A percentile compares a stretch with the other conserved stretches of the same genome.
phyloP scores from a whole-genome alignment of 53 echinoderm and acorn worm genomes.

The Echinarachnius parma region DNA sequence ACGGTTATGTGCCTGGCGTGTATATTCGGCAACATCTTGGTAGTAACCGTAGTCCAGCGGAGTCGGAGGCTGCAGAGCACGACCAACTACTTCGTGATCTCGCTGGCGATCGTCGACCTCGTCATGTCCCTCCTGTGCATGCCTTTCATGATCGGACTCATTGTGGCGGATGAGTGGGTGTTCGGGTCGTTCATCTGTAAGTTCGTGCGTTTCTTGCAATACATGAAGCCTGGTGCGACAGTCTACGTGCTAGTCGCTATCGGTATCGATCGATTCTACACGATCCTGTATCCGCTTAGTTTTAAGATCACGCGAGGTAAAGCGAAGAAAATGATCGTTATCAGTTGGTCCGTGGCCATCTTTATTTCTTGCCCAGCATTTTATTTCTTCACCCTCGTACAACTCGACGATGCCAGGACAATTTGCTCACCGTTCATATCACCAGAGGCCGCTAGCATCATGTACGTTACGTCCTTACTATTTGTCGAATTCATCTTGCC shows the following conservation, averaged over 20 bases:
- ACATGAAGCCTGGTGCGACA: constrained; percentile 73
- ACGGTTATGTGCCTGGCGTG: constrained; percentile 66
- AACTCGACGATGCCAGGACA: neutral
- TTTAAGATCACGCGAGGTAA: constrained; percentile 93
- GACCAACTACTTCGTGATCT: constrained; percentile 97
- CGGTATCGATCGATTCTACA: constrained; percentile 88
- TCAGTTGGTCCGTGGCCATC: constrained; percentile 73
- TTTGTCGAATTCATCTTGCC: constrained; percentile 68
- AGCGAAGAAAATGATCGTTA: constrained; percentile 75
- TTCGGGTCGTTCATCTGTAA: constrained; percentile 78
- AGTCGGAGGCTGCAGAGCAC: constrained; percentile 89
- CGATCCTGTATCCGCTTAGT: constrained; percentile 93
- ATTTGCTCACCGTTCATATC: constrained; percentile 53
- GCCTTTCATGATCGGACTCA: constrained; percentile 66
- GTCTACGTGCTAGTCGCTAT: constrained; percentile 81
- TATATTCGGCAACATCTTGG: constrained; percentile 80
- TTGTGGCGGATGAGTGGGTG: constrained; percentile 64
- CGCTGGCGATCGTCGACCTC: constrained; percentile 84
- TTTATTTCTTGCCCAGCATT: constrained; percentile 77
- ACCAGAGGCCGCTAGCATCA: constrained; percentile 47
- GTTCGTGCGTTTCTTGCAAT: constrained; percentile 75
- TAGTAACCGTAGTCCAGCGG: constrained; percentile 69
- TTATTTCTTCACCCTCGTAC: constrained; percentile 62
- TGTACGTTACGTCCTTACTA: constrained; percentile 59
- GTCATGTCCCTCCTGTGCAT: constrained; percentile 78